Evolutionary conservation across 2,113 vertebrate species (phyloP), one percentile per base, ranked within the genome.

Genomic region (Balaenoptera acutorostrata): DNA sequence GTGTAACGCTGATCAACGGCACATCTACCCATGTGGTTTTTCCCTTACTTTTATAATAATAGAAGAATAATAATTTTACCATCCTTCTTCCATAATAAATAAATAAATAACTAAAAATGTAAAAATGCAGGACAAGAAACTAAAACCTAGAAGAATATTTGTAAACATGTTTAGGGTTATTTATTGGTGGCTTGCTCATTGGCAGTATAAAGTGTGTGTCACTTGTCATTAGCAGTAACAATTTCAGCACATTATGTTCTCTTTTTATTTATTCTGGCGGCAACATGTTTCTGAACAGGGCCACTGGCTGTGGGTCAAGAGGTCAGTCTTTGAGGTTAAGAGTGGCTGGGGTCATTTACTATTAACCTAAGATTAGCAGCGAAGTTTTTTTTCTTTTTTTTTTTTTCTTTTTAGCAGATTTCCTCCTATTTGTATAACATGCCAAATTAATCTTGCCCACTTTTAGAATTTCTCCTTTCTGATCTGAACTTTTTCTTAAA

Each of bases 261-360:
- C 98, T 98, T 98, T 98, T 98, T 98, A 98, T 99, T 99, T 98
- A 98, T 98, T 98, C 98, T 98, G 72, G 97, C 98, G 98, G 98
- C 98, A 98, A 97, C 97, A 96, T 96, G 98, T 98, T 98, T 98
- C 98, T 98, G 98, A 98, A 98, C 98, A 98, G 95, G 97, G 91
- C 98, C 98, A 97, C 98, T 98, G 95, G 95, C 98, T 97, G 96
- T 84, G 95, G 98, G 98, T 99, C 98, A 98, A 57, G 94, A 98
- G 99, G 98, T 99, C 97, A 98, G 95, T 23, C 97, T 98, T 97
- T 72, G 95, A 97, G 98, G 98, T 98, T 98, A 99, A 93, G 98
- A 97, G 98, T 98, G 97, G 98, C 55, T 98, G 88, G 98, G 98
- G 98, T 98, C 98, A 98, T 97, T 97, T 94, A 97, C 98, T 98